Conservation (phyloP, 1,140 invertebrate genomes). For the Neodiprion lecontei region DNA sequence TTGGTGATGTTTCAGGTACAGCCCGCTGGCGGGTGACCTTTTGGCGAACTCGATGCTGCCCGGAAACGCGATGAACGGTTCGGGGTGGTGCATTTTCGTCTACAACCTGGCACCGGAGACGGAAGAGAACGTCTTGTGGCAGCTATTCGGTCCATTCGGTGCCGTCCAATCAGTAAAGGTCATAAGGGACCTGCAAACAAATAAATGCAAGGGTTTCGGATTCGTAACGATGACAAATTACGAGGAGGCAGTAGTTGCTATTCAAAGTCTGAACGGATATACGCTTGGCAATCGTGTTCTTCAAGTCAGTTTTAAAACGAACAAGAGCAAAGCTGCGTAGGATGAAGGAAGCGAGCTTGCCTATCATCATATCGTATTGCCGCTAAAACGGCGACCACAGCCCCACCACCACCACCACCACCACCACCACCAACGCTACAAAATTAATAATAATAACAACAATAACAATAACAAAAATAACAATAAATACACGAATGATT, state of each 20-base stretch:
- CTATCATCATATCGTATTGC: too few relatives aligned
- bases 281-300: slow-evolving; percentile 96
- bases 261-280: slow-evolving; percentile 97
- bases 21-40: slow-evolving; percentile 91
- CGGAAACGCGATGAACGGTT: slow-evolving; percentile 81
- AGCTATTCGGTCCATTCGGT: slow-evolving; percentile 98
- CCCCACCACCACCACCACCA: too few relatives aligned
- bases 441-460: too few relatives aligned
- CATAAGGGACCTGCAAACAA: slow-evolving; percentile 95
- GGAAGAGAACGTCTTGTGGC: slow-evolving; percentile 98
- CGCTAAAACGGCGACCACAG: too few relatives aligned
- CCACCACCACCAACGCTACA: too few relatives aligned
- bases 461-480: too few relatives aligned
- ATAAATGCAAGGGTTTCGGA: slow-evolving; percentile 99
- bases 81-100: slow-evolving; percentile 98
- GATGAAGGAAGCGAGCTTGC: slow-evolving; percentile 35
- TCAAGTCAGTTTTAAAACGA: slow-evolving; percentile 98
- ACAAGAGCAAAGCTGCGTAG: slow-evolving; percentile 90
- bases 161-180: slow-evolving; percentile 98
- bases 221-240: slow-evolving; percentile 99
- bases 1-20: slow-evolving; percentile 77
- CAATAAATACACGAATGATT: too few relatives aligned
- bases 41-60: slow-evolving; percentile 87
- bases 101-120: slow-evolving; percentile 98
- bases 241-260: slow-evolving; percentile 96